These are phyloP conservation scores for Xyrichtys novacula DNA, from an alignment of 2,797 vertebrate species.

Conservation along the genomic window DNA sequence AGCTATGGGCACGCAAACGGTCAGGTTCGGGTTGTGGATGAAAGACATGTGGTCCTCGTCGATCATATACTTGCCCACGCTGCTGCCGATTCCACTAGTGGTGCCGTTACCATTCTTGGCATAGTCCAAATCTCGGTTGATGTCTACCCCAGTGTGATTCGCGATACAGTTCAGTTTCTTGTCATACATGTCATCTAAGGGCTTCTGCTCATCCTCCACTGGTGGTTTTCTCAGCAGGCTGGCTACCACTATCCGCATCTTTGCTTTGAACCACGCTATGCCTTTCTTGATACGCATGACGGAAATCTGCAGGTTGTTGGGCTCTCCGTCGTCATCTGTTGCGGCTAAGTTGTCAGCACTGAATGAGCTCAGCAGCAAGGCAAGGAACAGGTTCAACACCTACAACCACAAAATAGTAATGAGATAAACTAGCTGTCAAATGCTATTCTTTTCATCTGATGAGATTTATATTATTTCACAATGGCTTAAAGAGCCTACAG, in stretches of 20 bases:
- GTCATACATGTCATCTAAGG: conserved; percentile 94
- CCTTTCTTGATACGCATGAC: conserved; percentile 96
- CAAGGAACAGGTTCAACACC: conserved; percentile 98
- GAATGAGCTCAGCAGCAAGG: conserved; percentile 98
- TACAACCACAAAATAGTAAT: conserved; percentile 58
- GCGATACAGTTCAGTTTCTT: conserved; percentile 96
- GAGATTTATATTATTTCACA: not conserved
- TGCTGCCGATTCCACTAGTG: conserved; percentile 97
- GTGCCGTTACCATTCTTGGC: conserved; percentile 97
- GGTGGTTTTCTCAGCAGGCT: conserved; percentile 89
- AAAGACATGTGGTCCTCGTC: conserved; percentile 99
- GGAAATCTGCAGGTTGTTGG: conserved; percentile 98
- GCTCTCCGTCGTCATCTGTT: conserved; percentile 95
- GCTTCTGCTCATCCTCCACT: conserved; percentile 92
- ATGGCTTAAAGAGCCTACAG: not conserved
- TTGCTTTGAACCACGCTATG: conserved; percentile 92
- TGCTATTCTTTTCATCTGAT: not conserved
- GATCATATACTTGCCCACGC: conserved; percentile 96
- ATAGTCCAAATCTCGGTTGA: conserved; percentile 94
- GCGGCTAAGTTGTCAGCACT: conserved; percentile 98
- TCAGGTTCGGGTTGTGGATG: conserved; percentile 98
- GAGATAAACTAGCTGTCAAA: not conserved
- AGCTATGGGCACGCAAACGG: conserved; percentile 96
- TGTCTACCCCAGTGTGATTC: conserved; percentile 94
- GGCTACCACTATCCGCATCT: conserved; percentile 87